Base-by-base conservation (phyloP, 2,113 vertebrate genomes). In the Mirza zaza region DNA sequence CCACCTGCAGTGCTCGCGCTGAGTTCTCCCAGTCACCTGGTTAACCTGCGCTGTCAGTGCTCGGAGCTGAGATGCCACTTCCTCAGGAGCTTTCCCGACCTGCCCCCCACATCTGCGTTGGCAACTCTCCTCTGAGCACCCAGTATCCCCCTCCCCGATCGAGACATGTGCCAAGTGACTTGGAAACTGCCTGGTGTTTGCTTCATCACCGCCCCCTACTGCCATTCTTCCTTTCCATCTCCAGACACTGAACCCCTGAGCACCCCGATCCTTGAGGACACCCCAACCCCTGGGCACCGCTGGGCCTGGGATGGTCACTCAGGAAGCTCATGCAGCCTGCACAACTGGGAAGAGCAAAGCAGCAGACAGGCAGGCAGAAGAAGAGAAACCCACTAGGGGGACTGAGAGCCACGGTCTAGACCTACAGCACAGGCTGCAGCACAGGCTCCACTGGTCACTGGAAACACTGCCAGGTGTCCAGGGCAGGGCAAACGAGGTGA, bases 401-500 rank as follows among this genome's bases (percentile, higher is more conserved):
- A 15, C 48, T 8, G 20, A 65, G 48, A 61, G 63, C 7, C 80
- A 7, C 0, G 4, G 32, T n/a, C 57, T 45, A 61, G 39, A 59
- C 15, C 17, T 29, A 45, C 5, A 57, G 42, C 18, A 52, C 2
- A 1, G 32, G 23, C 63, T 55, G 39, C 17, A 15, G 50, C 32
- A 50, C 55, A 25, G n/a, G n/a, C n/a, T n/a, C n/a, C n/a, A 2
- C 13, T 1, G 0, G 70, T 12, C 34, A n/a, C 32, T 4, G 52
- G 29, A 42, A 36, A 34, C 5, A 9, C 8, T 1, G 34, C 17
- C 50, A 55, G 14, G n/a, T 2, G 29, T 73, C 48, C 3, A 4
- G 2, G 27, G 52, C 67, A 52, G n/a, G 61, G 29, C 32, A 25
- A 12, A 12, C 0, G 61, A n/a, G 18, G 34, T 0, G 25, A 68